phyloP scores from a whole-genome alignment of 2,113 vertebrate species.

The Rhinogobius similis region DNA sequence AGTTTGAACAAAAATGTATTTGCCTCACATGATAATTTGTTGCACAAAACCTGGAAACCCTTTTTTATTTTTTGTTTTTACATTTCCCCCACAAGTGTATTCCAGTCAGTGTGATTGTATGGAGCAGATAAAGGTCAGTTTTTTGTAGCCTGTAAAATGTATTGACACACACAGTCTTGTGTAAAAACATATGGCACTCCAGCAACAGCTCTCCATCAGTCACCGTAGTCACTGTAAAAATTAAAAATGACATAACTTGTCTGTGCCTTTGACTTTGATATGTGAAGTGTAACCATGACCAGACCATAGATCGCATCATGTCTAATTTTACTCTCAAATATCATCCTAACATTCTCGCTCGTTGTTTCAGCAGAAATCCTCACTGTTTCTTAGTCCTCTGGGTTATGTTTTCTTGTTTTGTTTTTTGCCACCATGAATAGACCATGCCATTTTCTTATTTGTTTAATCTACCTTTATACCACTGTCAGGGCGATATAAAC shows the following conservation, averaged over 20 bases:
- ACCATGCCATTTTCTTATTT: too few species aligned
- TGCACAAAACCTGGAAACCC: background rate
- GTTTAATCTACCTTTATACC: too few species aligned
- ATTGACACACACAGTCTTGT: constrained; percentile 15
- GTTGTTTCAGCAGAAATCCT: too few species aligned
- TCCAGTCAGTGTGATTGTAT: constrained; percentile 21
- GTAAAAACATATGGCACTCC: background rate
- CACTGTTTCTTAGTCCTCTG: too few species aligned
- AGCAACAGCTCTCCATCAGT: constrained; percentile 19
- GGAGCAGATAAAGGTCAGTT: constrained; percentile 13
- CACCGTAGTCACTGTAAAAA: constrained; percentile 37
- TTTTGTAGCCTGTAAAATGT: constrained; percentile 8
- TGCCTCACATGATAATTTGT: too few species aligned
- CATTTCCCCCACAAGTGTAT: background rate
- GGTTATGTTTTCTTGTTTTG: too few species aligned
- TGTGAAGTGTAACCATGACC: too few species aligned
- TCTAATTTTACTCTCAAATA: too few species aligned
- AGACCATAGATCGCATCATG: too few species aligned
- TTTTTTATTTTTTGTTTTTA: background rate
- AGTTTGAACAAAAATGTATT: background rate
- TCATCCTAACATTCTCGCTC: too few species aligned
- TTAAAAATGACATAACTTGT: constrained; percentile 25
- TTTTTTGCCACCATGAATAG: too few species aligned
- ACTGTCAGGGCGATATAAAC: too few species aligned
- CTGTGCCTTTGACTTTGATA: background rate